phyloP scores from a whole-genome alignment of 2,888 invertebrate genomes.

The Malthinus seriepunctatus region DNA sequence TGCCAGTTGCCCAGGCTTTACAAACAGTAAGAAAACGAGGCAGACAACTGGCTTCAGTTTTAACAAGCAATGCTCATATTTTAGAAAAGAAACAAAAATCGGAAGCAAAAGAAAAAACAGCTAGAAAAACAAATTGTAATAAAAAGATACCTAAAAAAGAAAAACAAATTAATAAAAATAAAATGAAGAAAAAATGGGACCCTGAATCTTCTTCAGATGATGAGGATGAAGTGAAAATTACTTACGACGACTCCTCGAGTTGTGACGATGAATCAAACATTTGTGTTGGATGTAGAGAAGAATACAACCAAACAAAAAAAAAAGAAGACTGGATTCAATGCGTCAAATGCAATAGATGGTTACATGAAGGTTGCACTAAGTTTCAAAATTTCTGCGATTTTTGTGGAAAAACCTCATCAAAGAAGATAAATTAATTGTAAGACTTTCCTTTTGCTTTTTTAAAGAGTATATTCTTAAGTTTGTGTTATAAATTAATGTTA shows the following conservation, averaged over 20 bases:
- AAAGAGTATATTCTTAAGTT: no score
- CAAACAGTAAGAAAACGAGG: background rate
- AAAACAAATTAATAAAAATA: no score
- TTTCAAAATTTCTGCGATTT: conserved; percentile 24
- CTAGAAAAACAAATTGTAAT: background rate
- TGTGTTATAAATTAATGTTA: no score
- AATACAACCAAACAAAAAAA: background rate
- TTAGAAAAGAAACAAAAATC: background rate
- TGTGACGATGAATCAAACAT: background rate
- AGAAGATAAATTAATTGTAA: no score
- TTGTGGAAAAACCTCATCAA: conserved; percentile 2
- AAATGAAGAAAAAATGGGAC: no score
- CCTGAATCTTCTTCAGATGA: background rate
- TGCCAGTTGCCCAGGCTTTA: conserved; percentile 4
- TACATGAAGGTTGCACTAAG: conserved; percentile 17
- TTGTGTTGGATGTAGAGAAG: background rate
- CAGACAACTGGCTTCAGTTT: conserved; percentile 2
- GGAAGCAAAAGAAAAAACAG: background rate
- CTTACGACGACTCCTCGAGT: background rate
- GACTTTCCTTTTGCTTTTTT: no score
- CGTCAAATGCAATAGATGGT: background rate
- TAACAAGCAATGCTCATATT: conserved; percentile 3
- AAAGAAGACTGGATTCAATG: background rate
- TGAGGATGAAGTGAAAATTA: background rate
- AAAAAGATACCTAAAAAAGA: no score